Percentiles rank a stretch among this genome's conserved stretches.
These are phyloP conservation scores for Leptodactylus fuscus DNA, from an alignment of 2,113 vertebrate genomes.

Conservation along the genomic window DNA sequence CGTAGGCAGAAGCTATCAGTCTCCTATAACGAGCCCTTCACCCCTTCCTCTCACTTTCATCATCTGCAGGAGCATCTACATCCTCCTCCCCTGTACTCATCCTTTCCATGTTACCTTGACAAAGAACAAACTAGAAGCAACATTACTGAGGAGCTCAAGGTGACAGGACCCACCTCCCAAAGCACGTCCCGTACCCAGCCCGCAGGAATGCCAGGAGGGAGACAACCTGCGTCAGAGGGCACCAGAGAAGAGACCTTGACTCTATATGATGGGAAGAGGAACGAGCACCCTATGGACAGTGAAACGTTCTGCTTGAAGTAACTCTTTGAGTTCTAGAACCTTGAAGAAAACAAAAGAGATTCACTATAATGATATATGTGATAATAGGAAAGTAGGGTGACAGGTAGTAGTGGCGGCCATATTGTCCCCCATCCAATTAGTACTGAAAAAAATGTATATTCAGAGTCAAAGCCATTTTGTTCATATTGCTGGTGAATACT, in stretches of 20 bases:
- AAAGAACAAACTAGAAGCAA: constrained; percentile 58
- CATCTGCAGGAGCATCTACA: constrained; percentile 30
- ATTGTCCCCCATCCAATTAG: background rate
- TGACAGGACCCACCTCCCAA: constrained; percentile 41
- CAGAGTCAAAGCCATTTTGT: no score
- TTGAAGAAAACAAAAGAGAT: background rate
- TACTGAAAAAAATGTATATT: background rate
- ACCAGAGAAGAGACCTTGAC: constrained; percentile 64
- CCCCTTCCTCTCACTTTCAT: accelerated
- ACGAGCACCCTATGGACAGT: constrained; percentile 45
- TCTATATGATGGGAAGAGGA: constrained; percentile 60
- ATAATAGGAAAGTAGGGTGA: background rate
- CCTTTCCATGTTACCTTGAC: constrained; percentile 10
- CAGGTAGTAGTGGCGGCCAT: background rate
- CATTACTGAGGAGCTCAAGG: constrained; percentile 58
- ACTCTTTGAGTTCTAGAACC: background rate
- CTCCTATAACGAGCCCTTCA: constrained; percentile 37
- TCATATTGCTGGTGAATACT: background rate
- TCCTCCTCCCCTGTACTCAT: constrained; percentile 42
- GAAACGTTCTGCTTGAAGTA: background rate
- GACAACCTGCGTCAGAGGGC: constrained; percentile 68
- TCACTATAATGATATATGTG: background rate
- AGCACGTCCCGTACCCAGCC: constrained; percentile 67
- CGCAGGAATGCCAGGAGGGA: constrained; percentile 59
- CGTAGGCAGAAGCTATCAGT: constrained; percentile 65